Conservation (phyloP, 2,888 invertebrate species). For the Augochlorella aurata region DNA sequence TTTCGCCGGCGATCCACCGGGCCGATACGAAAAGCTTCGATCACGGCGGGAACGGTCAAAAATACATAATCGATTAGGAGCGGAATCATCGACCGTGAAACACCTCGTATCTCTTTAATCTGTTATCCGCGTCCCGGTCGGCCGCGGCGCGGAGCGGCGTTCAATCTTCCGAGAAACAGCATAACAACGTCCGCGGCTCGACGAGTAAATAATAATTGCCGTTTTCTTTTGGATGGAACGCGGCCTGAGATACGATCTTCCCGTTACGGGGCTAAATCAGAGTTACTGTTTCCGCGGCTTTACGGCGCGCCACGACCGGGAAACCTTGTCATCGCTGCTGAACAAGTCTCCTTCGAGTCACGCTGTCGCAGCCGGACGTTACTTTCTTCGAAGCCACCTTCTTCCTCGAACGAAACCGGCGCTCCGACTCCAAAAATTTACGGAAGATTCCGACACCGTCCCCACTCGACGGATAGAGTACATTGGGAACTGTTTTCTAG, state of each 20-base stretch:
- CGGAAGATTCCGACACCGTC: background rate
- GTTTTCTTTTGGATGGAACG: slow-evolving; percentile 49
- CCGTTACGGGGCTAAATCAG: slow-evolving; percentile 51
- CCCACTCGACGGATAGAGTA: too few species aligned
- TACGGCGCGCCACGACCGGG: slow-evolving; percentile 28
- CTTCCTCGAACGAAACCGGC: background rate
- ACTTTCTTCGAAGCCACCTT: slow-evolving; percentile 10
- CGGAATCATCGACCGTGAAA: slow-evolving; percentile 62
- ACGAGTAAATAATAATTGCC: slow-evolving; percentile 59
- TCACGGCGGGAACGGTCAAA: slow-evolving; percentile 44
- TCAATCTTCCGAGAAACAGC: slow-evolving; percentile 56
- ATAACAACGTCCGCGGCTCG: slow-evolving; percentile 25
- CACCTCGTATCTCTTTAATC: slow-evolving; percentile 65
- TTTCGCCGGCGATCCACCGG: slow-evolving; percentile 44
- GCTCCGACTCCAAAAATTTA: background rate
- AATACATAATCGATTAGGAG: slow-evolving; percentile 67
- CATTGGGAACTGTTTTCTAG: too few species aligned
- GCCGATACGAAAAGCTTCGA: slow-evolving; percentile 55
- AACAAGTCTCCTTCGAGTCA: background rate
- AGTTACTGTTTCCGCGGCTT: slow-evolving; percentile 41
- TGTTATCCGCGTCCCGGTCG: slow-evolving; percentile 54
- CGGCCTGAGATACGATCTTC: slow-evolving; percentile 45
- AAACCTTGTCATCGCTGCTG: slow-evolving; percentile 21
- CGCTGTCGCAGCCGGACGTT: slow-evolving; percentile 2
- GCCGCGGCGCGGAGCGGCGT: slow-evolving; percentile 1